phyloP scores from a whole-genome alignment of 2,113 vertebrate genomes.

The Epinephelus moara region DNA sequence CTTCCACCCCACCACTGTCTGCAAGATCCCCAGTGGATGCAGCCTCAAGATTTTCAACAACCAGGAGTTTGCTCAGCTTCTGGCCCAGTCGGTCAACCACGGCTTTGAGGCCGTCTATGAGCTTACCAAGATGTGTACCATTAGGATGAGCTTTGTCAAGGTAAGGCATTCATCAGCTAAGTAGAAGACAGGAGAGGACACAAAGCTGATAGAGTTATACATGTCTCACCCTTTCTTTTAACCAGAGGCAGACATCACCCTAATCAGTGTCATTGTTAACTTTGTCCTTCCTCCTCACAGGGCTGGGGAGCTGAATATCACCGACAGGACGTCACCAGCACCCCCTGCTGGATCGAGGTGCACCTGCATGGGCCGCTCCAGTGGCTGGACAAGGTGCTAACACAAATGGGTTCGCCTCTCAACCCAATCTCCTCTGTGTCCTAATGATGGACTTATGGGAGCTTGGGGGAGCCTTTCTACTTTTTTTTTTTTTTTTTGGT shows the following conservation, averaged over 20 bases:
- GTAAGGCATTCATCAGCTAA: constrained; percentile 73
- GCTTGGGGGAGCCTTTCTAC: constrained; percentile 51
- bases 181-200: neutral
- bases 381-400: constrained; percentile 99
- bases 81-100: constrained; percentile 97
- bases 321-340: constrained; percentile 97
- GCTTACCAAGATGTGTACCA: constrained; percentile 99
- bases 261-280: neutral
- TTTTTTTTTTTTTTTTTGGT: constrained; percentile 18
- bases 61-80: constrained; percentile 96
- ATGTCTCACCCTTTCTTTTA: neutral
- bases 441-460: constrained; percentile 86
- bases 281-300: constrained; percentile 73
- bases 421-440: constrained; percentile 99
- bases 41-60: constrained; percentile 99
- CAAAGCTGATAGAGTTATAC: too few species aligned
- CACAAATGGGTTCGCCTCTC: constrained; percentile 97
- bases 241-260: neutral
- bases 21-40: constrained; percentile 98
- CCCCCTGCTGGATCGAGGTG: constrained; percentile 99
- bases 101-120: constrained; percentile 98
- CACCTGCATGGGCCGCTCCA: constrained; percentile 97
- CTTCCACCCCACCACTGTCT: constrained; percentile 97
- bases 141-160: constrained; percentile 99
- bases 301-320: constrained; percentile 99